Percentiles rank a stretch among this genome's conserved stretches.
phyloP scores from a whole-genome alignment of 2,113 vertebrate species.

The Caranx ignobilis region DNA sequence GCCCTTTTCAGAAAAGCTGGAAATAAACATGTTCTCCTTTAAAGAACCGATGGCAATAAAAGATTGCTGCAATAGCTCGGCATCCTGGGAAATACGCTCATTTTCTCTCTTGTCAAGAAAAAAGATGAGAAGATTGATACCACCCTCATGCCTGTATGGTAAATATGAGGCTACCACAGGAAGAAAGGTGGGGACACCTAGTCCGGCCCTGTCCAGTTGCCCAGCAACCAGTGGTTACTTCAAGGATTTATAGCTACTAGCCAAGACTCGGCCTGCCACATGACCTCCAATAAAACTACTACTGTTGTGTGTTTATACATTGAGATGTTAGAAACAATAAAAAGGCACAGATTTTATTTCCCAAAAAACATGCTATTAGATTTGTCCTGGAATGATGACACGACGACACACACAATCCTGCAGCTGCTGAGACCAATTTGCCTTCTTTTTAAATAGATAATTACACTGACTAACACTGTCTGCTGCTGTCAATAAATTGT shows the following conservation, averaged over 20 bases:
- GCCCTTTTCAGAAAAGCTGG: not conserved
- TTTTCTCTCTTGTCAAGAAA: not conserved
- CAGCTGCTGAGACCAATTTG: not conserved
- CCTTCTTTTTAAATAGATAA: not conserved
- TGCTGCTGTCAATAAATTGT: conserved; percentile 1
- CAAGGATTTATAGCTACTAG: not conserved
- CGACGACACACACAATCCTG: too few relatives aligned
- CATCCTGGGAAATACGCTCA: not conserved
- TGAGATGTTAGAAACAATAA: not conserved
- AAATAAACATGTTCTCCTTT: not conserved
- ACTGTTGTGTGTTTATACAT: not conserved
- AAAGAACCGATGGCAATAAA: not conserved
- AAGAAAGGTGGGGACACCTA: not conserved
- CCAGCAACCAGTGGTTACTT: not conserved
- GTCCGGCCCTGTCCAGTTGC: not conserved
- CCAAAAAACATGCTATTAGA: too few relatives aligned
- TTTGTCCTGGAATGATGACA: too few relatives aligned
- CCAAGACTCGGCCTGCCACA: not conserved
- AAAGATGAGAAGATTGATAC: not conserved
- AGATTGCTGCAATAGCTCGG: not conserved
- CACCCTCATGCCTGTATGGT: not conserved
- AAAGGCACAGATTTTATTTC: too few relatives aligned
- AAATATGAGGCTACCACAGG: not conserved
- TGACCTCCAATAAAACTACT: not conserved
- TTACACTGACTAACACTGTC: not conserved